phyloP scores from a whole-genome alignment of 2,797 vertebrate species.

The Sus cebifrons region DNA sequence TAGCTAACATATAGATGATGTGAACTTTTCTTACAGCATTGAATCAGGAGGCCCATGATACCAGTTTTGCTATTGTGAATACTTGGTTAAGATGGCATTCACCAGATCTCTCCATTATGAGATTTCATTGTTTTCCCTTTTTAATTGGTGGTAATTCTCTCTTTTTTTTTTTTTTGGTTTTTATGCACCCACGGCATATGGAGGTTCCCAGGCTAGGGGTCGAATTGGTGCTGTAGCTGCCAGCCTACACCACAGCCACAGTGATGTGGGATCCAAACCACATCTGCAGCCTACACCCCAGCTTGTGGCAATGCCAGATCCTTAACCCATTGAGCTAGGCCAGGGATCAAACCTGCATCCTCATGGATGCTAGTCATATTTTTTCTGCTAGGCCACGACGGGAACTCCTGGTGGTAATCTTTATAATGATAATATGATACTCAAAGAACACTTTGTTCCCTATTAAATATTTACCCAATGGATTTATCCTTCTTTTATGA shows the following conservation, averaged over 20 bases:
- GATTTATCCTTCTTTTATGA: background rate
- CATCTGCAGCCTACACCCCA: too few species aligned
- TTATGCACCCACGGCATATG: too few species aligned
- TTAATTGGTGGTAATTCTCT: background rate
- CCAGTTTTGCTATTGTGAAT: background rate
- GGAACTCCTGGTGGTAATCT: background rate
- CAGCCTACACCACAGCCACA: too few species aligned
- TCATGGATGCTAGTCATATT: too few species aligned
- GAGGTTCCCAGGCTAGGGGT: too few species aligned
- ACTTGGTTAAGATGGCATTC: background rate
- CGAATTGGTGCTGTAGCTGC: too few species aligned
- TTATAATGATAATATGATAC: background rate
- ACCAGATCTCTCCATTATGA: slow-evolving; percentile 2
- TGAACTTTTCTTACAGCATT: background rate
- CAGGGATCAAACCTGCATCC: too few species aligned
- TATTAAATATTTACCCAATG: background rate
- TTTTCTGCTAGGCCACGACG: too few species aligned
- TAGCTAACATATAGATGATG: background rate
- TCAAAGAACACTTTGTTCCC: background rate
- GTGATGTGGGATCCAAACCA: too few species aligned
- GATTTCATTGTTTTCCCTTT: background rate
- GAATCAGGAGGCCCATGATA: background rate
- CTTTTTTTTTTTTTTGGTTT: too few species aligned
- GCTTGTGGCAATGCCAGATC: too few species aligned
- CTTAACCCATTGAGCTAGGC: too few species aligned